Base-by-base conservation (phyloP, 2,797 vertebrate species). In the Okamejei kenojei region DNA sequence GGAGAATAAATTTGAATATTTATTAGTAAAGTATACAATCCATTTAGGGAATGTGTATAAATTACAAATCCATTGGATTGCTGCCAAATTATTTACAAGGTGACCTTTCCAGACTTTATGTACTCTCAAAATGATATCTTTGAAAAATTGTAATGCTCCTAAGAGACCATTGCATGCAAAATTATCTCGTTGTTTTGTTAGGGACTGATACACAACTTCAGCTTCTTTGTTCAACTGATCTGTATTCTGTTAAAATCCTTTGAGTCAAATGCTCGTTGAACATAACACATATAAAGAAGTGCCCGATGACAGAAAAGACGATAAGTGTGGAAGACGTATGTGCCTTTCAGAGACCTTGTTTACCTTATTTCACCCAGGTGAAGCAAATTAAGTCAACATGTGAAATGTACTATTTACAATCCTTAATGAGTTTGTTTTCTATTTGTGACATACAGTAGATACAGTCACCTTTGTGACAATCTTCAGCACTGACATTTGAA, bases 1-100 rank as follows among this genome's bases (percentile, higher is more conserved):
- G 35, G 84, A 88, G 84, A 65, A 88, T 68, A 63, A 88, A 88
- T 88, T 88, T 88, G 68, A 88, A 88, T 88, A 88, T 88, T 88
- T 88, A 88, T 88, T 63, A 88, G 84, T 65, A 88, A 88, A 88
- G 84, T 63, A 88, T 65, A 19, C 84, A 68, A 88, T 68, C 61
- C 61, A 88, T 63, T 88, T 88, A 88, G 84, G 26, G 84, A 88
- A 19, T 68, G 84, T 88, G 84, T 65, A 68, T 88, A 88, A 88
- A 88, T 88, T 88, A 88, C 17, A 68, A 88, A 68, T 32, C 63
- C 8, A 63, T 68, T 88, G 84, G 61, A 88, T 15, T 88, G 63
- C 19, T n/a, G 84, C 84, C 84, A 88, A 88, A 19, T 88, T 65
- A 88, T 68, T 88, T 88, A 88, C 61, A 88, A 88, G 84, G 84